Evolutionary conservation across 2,797 vertebrate genomes (phyloP).

Genomic region (Tympanoctomys barrerae): DNA sequence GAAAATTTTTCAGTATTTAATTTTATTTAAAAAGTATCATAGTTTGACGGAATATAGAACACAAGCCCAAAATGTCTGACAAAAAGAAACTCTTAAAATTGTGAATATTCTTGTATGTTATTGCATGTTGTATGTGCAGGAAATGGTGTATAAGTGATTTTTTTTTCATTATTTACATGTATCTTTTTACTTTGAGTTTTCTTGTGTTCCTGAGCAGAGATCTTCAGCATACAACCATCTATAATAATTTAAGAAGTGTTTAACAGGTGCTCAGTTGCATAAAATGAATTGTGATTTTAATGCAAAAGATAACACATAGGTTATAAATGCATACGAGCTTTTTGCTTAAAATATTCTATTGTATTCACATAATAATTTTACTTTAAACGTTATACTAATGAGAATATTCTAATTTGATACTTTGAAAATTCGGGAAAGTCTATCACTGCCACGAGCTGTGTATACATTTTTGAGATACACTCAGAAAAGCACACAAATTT

Average conservation of each 20-base stretch:
- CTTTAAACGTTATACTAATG: conserved; percentile 6
- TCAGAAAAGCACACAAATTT: neutral
- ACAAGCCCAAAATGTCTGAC: neutral
- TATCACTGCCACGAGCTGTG: conserved; percentile 54
- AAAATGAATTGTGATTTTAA: neutral
- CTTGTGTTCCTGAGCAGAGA: neutral
- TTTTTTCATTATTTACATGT: neutral
- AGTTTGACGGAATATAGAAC: neutral
- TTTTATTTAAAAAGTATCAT: neutral
- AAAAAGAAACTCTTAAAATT: neutral
- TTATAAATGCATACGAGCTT: neutral
- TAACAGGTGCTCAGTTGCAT: neutral
- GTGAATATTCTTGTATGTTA: neutral
- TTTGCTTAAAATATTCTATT: neutral
- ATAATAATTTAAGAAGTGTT: neutral
- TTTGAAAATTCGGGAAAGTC: conserved; percentile 48
- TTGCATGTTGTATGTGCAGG: neutral
- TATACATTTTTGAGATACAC: neutral
- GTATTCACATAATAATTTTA: neutral
- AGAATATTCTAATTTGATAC: conserved; percentile 61
- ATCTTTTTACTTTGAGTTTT: neutral
- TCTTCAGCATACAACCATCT: too few species aligned
- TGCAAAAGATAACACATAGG: neutral
- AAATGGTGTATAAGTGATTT: neutral
- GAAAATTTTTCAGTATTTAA: neutral